These are phyloP conservation scores for Beroe forskalii DNA, from an alignment of 37 sponge, comb jelly and placozoan species.

Conservation along the genomic window DNA sequence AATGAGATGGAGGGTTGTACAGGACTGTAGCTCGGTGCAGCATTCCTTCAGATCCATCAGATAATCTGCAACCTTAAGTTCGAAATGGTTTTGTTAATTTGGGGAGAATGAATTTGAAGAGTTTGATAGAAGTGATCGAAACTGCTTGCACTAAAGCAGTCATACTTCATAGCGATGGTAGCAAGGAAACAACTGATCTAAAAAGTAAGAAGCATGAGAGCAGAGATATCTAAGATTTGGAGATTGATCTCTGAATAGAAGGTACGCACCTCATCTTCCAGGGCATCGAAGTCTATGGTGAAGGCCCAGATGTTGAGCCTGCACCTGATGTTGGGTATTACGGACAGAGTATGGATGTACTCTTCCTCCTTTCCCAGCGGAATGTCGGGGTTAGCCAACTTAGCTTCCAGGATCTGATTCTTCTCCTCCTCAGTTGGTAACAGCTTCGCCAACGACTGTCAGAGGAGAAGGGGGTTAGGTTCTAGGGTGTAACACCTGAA, in stretches of 20 bases:
- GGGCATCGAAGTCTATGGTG: slow-evolving; percentile 75
- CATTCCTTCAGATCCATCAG: slow-evolving; percentile 89
- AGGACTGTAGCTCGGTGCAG: slow-evolving; percentile 69
- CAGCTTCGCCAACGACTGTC: slow-evolving; percentile 71
- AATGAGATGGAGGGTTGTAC: slow-evolving; percentile 73
- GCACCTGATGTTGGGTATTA: slow-evolving; percentile 81
- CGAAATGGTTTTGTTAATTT: not conserved
- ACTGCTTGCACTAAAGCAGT: too few relatives aligned
- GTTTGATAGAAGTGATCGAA: too few relatives aligned
- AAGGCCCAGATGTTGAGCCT: slow-evolving; percentile 88
- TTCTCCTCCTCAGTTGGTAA: slow-evolving; percentile 84
- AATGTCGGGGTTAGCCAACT: slow-evolving; percentile 74
- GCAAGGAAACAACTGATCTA: too few relatives aligned
- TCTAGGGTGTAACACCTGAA: too few relatives aligned
- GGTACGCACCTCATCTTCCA: slow-evolving; percentile 74
- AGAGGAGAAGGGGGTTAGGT: too few relatives aligned
- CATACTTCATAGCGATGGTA: too few relatives aligned
- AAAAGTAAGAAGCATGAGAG: too few relatives aligned
- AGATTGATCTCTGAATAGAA: too few relatives aligned
- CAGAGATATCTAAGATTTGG: too few relatives aligned
- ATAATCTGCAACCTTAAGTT: slow-evolving; percentile 74
- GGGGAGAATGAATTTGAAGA: too few relatives aligned
- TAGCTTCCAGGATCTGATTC: slow-evolving; percentile 73
- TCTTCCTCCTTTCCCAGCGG: slow-evolving; percentile 87
- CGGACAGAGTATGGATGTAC: slow-evolving; percentile 81